phyloP scores from a whole-genome alignment of 2,797 vertebrate genomes.

The Steatocranus sp. region DNA sequence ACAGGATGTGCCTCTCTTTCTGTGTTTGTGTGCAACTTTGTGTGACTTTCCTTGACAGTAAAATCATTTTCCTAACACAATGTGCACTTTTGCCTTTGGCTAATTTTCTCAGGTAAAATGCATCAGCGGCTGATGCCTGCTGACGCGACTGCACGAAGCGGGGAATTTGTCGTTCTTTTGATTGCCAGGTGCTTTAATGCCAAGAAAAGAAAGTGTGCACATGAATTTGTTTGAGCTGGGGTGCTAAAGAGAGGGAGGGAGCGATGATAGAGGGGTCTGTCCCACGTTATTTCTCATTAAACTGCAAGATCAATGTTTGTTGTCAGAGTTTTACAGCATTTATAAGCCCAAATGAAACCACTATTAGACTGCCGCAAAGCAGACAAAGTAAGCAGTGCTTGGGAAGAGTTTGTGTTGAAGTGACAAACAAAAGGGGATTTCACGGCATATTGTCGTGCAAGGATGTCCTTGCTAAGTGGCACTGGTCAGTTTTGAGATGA shows the following conservation, averaged over 20 bases:
- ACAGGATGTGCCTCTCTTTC: slow-evolving; percentile 29
- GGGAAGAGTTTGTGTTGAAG: neutral
- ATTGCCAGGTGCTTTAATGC: slow-evolving; percentile 13
- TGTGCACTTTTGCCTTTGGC: slow-evolving; percentile 9
- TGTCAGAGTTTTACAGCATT: slow-evolving; percentile 36
- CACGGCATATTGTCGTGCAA: neutral
- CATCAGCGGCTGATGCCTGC: neutral
- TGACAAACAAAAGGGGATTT: neutral
- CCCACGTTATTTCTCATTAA: slow-evolving; percentile 42
- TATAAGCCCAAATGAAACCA: slow-evolving; percentile 42
- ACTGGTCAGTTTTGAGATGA: neutral
- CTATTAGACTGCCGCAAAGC: slow-evolving; percentile 7
- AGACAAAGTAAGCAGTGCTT: neutral
- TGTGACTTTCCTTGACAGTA: neutral
- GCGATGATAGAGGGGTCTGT: neutral
- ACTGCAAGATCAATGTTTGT: slow-evolving; percentile 36
- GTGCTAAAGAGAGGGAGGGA: neutral
- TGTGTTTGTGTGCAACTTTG: slow-evolving; percentile 10
- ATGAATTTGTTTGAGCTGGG: neutral
- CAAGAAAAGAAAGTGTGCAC: neutral
- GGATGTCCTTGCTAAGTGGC: neutral
- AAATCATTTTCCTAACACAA: slow-evolving; percentile 4
- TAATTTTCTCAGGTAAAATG: slow-evolving; percentile 13
- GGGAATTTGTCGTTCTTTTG: neutral
- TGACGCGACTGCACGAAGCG: neutral